phyloP scores from a whole-genome alignment of 92 coral and sea anemone species.

The Palythoa grandis region DNA sequence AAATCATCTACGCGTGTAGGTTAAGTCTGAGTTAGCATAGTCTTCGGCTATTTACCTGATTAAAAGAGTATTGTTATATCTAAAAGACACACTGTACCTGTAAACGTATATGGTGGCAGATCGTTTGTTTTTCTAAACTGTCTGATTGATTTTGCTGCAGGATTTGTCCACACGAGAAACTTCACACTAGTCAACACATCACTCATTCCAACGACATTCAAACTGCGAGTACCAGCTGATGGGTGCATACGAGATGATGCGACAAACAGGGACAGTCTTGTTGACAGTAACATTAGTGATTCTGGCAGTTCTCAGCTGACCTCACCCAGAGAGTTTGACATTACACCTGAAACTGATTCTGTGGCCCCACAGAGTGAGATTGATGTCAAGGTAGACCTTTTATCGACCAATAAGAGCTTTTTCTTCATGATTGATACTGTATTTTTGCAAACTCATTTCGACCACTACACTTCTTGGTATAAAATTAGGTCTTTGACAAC shows the following conservation, averaged over 20 bases:
- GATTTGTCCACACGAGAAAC: conserved; percentile 87
- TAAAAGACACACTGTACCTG: too few relatives aligned
- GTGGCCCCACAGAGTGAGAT: conserved; percentile 85
- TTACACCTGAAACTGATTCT: conserved; percentile 77
- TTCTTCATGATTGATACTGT: neutral
- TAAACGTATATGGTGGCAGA: too few relatives aligned
- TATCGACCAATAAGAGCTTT: neutral
- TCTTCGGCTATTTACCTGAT: too few relatives aligned
- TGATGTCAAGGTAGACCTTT: conserved; percentile 67
- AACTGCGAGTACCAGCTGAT: conserved; percentile 93
- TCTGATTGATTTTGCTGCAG: conserved; percentile 43
- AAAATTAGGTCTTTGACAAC: neutral
- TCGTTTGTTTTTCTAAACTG: too few relatives aligned
- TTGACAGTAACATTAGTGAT: conserved; percentile 85
- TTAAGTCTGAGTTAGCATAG: too few relatives aligned
- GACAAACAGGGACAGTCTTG: conserved; percentile 60
- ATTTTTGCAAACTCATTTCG: neutral
- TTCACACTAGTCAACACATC: conserved; percentile 92
- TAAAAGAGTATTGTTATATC: too few relatives aligned
- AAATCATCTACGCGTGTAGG: neutral
- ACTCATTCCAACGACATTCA: conserved; percentile 95
- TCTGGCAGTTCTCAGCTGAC: conserved; percentile 62
- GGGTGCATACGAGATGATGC: conserved; percentile 64
- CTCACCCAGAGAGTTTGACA: conserved; percentile 85
- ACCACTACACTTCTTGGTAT: neutral